These are phyloP conservation scores for Nibea coibor DNA, from an alignment of 2,113 vertebrate genomes.

Conservation along the genomic window DNA sequence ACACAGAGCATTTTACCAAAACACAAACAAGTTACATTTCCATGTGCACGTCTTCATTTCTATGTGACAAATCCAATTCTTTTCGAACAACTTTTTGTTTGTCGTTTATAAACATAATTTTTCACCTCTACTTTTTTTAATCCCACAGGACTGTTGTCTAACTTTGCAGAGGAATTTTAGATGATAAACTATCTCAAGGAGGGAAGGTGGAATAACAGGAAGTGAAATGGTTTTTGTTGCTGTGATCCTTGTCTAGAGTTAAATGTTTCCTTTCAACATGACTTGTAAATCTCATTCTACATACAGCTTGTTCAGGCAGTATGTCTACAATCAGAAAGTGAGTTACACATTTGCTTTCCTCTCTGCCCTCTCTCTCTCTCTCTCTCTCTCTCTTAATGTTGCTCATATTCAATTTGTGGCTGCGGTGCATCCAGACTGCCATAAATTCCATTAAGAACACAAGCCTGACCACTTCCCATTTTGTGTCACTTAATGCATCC, in stretches of 20 bases:
- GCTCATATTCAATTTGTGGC: conserved; percentile 17
- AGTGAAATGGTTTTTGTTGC: neutral
- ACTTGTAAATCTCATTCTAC: neutral
- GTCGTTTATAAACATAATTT: neutral
- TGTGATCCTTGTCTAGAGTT: neutral
- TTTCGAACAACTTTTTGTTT: neutral
- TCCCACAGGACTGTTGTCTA: neutral
- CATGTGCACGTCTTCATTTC: neutral
- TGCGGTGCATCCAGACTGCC: conserved; percentile 20
- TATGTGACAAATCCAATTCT: neutral
- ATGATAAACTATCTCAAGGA: neutral
- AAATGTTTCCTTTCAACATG: neutral
- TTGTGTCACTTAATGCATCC: conserved; percentile 24
- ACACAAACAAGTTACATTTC: neutral
- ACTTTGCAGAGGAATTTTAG: neutral
- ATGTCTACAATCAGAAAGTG: conserved; percentile 2
- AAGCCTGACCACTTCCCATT: conserved; percentile 11
- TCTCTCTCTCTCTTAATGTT: conserved; percentile 10
- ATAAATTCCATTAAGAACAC: conserved; percentile 27
- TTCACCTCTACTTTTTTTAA: neutral
- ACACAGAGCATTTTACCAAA: neutral
- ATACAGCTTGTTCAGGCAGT: neutral
- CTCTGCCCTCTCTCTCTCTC: neutral
- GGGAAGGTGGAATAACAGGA: conserved; percentile 3
- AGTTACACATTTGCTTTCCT: neutral